Conservation (phyloP, 2,113 vertebrate species). For the Cyphomyrus plagiostoma region DNA sequence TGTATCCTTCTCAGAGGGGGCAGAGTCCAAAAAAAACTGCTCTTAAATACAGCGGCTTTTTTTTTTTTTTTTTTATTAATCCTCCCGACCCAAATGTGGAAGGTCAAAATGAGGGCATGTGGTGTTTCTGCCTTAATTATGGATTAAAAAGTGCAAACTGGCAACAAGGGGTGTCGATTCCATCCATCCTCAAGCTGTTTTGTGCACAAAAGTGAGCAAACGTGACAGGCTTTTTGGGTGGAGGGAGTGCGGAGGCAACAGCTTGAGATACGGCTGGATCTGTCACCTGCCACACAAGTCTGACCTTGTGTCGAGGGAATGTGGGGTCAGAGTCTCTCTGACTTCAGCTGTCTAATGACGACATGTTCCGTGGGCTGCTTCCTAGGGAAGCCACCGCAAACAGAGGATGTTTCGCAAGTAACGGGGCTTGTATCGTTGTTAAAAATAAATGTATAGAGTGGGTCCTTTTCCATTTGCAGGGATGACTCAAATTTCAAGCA, state of each 20-base stretch:
- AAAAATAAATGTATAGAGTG: slow-evolving; percentile 56
- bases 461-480: slow-evolving; percentile 57
- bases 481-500: slow-evolving; percentile 69
- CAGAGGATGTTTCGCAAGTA: slow-evolving; percentile 53
- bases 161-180: neutral
- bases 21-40: neutral
- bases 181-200: neutral
- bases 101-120: neutral
- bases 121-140: neutral
- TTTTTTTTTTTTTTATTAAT: neutral
- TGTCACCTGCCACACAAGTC: neutral
- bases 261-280: neutral
- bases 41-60: neutral
- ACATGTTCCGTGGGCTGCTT: neutral
- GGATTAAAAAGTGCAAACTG: neutral
- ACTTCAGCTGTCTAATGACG: neutral
- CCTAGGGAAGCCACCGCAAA: slow-evolving; percentile 36
- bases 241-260: neutral
- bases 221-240: neutral
- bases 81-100: neutral
- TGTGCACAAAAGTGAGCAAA: neutral
- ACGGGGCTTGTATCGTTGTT: slow-evolving; percentile 54
- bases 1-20: neutral
- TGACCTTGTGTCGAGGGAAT: neutral
- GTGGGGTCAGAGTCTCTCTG: neutral